Conservation (phyloP, 2,113 vertebrate species). For the Pelodiscus sinensis region DNA sequence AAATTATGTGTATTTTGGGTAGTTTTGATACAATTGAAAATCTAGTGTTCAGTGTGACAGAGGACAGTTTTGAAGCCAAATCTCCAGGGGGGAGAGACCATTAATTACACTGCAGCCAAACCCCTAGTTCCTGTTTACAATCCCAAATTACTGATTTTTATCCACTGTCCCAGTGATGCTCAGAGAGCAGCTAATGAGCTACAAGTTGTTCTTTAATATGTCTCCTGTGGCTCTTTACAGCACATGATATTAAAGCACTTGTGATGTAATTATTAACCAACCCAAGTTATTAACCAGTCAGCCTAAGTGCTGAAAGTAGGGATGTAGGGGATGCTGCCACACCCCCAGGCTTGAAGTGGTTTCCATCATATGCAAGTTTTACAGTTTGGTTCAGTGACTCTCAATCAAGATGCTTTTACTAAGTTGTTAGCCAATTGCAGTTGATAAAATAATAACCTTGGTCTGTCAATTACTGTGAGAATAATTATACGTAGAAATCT, state of each 20-base stretch:
- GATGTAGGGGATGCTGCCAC: background rate
- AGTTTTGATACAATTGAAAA: background rate
- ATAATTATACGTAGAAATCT: background rate
- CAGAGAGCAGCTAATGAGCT: background rate
- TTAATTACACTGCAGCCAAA: slow-evolving; percentile 17
- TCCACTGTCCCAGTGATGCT: background rate
- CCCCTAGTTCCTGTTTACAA: slow-evolving; percentile 14
- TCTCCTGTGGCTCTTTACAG: background rate
- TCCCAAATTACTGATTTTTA: slow-evolving; percentile 60
- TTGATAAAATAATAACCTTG: background rate
- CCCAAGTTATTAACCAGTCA: background rate
- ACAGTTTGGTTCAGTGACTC: background rate
- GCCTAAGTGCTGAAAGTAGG: background rate
- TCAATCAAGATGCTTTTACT: background rate
- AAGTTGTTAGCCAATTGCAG: background rate
- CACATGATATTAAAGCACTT: background rate
- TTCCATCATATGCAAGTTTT: background rate
- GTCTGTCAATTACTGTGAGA: background rate
- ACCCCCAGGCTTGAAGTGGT: background rate
- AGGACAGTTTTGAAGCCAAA: background rate
- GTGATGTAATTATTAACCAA: background rate
- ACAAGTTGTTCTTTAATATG: background rate
- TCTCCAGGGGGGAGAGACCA: slow-evolving; percentile 24
- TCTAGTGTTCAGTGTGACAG: background rate
- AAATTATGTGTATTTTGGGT: background rate